Percentiles rank a stretch among this genome's conserved stretches.
phyloP scores from a whole-genome alignment of 2,113 vertebrate species.

The Daubentonia madagascariensis region DNA sequence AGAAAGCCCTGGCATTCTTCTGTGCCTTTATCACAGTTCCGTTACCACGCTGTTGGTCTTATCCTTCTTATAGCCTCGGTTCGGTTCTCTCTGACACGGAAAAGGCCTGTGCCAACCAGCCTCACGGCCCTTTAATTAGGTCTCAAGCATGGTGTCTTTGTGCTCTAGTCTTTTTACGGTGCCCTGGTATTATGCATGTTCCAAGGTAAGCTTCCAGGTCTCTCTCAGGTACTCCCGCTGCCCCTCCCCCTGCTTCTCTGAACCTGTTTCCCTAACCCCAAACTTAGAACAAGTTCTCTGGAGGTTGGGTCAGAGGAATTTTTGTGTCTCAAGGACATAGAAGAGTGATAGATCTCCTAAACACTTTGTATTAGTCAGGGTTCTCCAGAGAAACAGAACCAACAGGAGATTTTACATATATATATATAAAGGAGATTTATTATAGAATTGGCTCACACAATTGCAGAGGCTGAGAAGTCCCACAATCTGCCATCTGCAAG shows the following conservation, averaged over 20 bases:
- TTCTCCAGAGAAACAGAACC: not conserved
- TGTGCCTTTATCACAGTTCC: not conserved
- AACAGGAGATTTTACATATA: not conserved
- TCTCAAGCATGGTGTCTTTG: not conserved
- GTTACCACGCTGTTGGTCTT: not conserved
- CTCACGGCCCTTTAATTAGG: not conserved
- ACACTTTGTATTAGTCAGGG: not conserved
- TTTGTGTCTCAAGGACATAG: not conserved
- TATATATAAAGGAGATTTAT: not conserved
- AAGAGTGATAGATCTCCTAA: not conserved
- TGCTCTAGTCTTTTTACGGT: not conserved
- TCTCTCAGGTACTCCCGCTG: not conserved
- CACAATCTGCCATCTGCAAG: not conserved
- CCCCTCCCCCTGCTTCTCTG: not conserved
- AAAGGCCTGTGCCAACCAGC: not conserved
- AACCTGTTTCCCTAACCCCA: not conserved
- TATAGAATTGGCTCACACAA: not conserved
- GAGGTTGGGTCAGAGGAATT: not conserved
- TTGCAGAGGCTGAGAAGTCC: not conserved
- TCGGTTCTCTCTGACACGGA: not conserved
- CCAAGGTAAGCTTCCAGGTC: not conserved
- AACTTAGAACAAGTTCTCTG: not conserved
- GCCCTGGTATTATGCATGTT: not conserved
- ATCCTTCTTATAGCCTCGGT: not conserved
- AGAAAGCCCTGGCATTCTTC: not conserved